Percentiles rank a stretch among this genome's conserved stretches.
These are phyloP conservation scores for Alviniconcha strummeri DNA, from an alignment of 2,888 invertebrate genomes.

Conservation along the genomic window DNA sequence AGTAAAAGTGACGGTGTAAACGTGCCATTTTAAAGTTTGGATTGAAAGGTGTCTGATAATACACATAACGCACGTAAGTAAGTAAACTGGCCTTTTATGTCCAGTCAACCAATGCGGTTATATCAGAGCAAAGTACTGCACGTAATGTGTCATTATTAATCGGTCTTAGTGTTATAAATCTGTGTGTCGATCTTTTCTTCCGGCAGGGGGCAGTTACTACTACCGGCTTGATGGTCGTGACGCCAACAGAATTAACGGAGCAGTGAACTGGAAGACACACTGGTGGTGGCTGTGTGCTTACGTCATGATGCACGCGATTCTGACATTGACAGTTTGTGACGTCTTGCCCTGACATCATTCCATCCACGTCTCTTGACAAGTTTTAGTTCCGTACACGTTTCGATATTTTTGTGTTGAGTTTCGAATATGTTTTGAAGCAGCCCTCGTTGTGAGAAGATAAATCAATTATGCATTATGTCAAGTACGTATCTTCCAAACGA, in stretches of 20 bases:
- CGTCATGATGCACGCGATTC: not conserved
- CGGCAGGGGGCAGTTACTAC: constrained; percentile 32
- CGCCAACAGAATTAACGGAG: constrained; percentile 7
- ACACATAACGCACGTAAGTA: too few relatives aligned
- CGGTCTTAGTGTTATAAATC: too few relatives aligned
- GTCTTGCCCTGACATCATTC: constrained; percentile 27
- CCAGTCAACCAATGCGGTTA: too few relatives aligned
- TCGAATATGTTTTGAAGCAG: not conserved
- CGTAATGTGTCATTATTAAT: too few relatives aligned
- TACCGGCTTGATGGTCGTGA: constrained; percentile 28
- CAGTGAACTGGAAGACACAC: constrained; percentile 3
- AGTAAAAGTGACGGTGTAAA: too few relatives aligned
- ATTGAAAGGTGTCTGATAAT: too few relatives aligned
- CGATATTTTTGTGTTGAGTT: not conserved
- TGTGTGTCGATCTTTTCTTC: too few relatives aligned
- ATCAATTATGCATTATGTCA: not conserved
- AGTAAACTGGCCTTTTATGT: too few relatives aligned
- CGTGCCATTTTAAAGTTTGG: too few relatives aligned
- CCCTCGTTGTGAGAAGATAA: not conserved
- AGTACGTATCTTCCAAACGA: not conserved
- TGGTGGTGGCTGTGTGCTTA: constrained; percentile 1
- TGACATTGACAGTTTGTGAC: constrained; percentile 2
- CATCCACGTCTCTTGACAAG: not conserved
- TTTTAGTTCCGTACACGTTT: too few relatives aligned
- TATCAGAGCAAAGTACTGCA: too few relatives aligned